Base-by-base conservation (phyloP, 2,113 vertebrate genomes). In the Petrocephalus zakoni region DNA sequence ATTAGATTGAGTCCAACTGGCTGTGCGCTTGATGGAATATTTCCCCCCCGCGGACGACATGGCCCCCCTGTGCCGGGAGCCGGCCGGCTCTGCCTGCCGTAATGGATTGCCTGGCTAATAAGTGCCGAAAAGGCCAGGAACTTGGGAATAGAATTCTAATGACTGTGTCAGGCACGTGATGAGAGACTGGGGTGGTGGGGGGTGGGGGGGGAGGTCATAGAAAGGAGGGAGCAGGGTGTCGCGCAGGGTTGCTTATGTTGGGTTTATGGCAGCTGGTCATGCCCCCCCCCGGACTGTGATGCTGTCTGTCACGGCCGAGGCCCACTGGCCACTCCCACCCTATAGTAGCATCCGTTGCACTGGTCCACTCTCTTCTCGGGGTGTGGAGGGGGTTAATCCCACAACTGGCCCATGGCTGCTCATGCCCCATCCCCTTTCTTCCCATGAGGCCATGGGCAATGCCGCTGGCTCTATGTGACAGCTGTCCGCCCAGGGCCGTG, bases 31-130 rank as follows among this genome's bases (percentile, higher is more conserved):
- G 90, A 92, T 92, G 89, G 89, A 91, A 92, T 90, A 92, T 91
- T 89, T 89, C 91, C 52, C 21, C 55, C 88, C 53, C n/a, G 1
- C 25, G 68, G 34, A 75, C 22, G 68, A 75, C 37, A 83, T 13
- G 17, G 34, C 78, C 22, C 21, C 78, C 78, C 42, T 21, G 8
- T 4, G 21, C 37, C 86, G 89, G 90, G 85, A 87, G 83, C 87
- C 61, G 83, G 87, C 81, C 78, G 82, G 87, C 46, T n/a, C 88
- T 90, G 90, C 91, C 86, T 90, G 29, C 92, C 93, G 90, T 93
- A 96, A 96, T 93, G 89, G 94, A 96, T 96, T 95, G 94, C 92
- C 91, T 93, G 42, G 90, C 93, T 95, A 96, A 96, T 96, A 93
- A 94, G 95, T 93, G 94, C 92, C 94, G 94, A 96, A 95, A 94